Evolutionary conservation across 2,113 vertebrate genomes (phyloP).

Genomic region (Pomatorhinus ruficollis): DNA sequence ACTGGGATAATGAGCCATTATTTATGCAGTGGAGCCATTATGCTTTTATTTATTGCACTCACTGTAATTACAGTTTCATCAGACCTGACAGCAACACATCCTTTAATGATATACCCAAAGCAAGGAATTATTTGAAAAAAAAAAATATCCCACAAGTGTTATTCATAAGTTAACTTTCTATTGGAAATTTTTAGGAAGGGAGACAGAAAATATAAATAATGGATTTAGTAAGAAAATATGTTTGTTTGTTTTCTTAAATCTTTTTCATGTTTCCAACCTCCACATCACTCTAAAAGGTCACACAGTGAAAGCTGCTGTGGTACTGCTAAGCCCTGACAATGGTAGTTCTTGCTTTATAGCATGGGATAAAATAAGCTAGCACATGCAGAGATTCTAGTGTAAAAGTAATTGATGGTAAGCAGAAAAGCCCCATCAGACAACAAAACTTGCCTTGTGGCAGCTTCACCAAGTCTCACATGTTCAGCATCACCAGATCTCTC

Average conservation of each 20-base stretch:
- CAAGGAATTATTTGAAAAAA: conserved; percentile 11
- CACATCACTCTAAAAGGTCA: neutral
- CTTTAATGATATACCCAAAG: conserved; percentile 21
- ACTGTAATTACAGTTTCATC: conserved; percentile 58
- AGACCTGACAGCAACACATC: conserved; percentile 26
- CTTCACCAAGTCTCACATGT: neutral
- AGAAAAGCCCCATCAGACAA: neutral
- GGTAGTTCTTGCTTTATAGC: neutral
- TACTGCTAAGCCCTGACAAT: neutral
- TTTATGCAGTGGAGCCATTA: conserved; percentile 50
- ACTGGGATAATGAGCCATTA: conserved; percentile 49
- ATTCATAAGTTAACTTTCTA: conserved; percentile 9
- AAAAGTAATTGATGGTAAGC: neutral
- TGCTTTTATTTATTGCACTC: conserved; percentile 55
- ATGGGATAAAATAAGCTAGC: neutral
- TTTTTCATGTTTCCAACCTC: neutral
- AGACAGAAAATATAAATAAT: conserved; percentile 12
- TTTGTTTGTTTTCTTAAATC: neutral
- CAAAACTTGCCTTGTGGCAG: neutral
- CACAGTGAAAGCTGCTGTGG: neutral
- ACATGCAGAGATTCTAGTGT: neutral
- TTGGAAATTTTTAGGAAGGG: neutral
- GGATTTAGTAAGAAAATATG: neutral
- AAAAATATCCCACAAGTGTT: neutral
- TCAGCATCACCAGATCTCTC: neutral